Evolutionary conservation across 2,113 vertebrate species (phyloP).

Genomic region (Perca fluviatilis): DNA sequence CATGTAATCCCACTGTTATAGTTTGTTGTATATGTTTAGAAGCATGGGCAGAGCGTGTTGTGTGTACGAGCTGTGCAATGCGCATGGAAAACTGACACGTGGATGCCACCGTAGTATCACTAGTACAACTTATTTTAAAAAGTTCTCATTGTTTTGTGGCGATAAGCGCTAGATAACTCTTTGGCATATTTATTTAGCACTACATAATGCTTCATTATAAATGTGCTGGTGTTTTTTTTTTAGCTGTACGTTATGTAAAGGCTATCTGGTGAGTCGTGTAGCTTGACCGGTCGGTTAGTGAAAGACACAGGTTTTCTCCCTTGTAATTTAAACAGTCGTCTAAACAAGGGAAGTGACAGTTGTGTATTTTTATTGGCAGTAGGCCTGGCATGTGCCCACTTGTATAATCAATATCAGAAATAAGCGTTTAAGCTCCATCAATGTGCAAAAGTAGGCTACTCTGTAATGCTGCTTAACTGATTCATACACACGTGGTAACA

Average conservation of each 20-base stretch:
- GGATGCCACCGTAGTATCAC: conserved; percentile 71
- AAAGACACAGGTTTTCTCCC: background rate
- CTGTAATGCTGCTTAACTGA: background rate
- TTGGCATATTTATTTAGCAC: accelerated
- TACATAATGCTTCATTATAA: accelerated
- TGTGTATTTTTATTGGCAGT: background rate
- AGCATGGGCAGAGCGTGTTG: background rate
- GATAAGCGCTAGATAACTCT: accelerated
- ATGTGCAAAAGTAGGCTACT: background rate
- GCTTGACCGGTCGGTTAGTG: background rate
- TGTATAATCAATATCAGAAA: accelerated
- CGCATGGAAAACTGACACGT: conserved; percentile 87
- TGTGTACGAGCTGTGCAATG: conserved; percentile 19
- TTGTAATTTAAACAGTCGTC: background rate
- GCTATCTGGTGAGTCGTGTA: background rate
- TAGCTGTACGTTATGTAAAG: background rate
- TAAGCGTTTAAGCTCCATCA: background rate
- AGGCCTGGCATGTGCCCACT: background rate
- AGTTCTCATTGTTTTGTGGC: background rate
- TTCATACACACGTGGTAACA: conserved; percentile 63
- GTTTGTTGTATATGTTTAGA: background rate
- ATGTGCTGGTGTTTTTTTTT: too few relatives aligned
- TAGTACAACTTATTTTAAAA: background rate
- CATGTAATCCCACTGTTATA: background rate
- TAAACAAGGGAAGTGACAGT: conserved; percentile 57